These are phyloP conservation scores for Philotrypesis tridentata DNA, from an alignment of 1,140 invertebrate genomes.

Conservation along the genomic window DNA sequence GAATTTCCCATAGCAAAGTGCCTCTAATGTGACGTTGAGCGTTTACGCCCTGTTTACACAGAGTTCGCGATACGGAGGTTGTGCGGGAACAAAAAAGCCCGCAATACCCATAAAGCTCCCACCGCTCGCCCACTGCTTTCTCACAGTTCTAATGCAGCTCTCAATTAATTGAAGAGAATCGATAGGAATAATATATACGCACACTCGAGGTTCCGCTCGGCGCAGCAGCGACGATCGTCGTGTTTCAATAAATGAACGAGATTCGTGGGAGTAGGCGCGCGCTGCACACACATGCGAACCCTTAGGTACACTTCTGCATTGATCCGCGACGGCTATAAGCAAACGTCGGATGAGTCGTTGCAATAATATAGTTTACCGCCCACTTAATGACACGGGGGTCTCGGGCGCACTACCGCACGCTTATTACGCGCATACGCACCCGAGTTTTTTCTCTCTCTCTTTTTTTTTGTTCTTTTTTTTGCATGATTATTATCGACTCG, in stretches of 20 bases:
- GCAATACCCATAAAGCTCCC: not conserved
- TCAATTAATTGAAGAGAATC: conserved; percentile 19
- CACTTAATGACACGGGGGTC: conserved; percentile 25
- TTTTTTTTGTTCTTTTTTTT: not conserved
- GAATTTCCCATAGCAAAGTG: not conserved
- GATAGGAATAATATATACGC: not conserved
- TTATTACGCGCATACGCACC: too few relatives aligned
- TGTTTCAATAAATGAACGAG: conserved; percentile 31
- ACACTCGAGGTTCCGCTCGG: not conserved
- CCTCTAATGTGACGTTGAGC: too few relatives aligned
- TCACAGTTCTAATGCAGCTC: not conserved
- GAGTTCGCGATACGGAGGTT: not conserved
- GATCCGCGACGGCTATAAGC: conserved; percentile 11
- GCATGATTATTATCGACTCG: not conserved
- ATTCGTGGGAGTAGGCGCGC: conserved; percentile 23
- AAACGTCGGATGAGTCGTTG: conserved; percentile 26
- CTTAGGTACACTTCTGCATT: conserved; percentile 23
- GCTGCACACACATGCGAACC: not conserved
- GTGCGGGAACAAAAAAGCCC: not conserved
- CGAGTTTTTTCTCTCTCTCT: not conserved
- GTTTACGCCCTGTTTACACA: not conserved
- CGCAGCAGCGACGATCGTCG: not conserved
- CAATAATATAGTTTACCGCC: conserved; percentile 32
- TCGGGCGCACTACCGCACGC: not conserved
- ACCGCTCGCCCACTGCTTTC: not conserved